These are phyloP conservation scores for Macaria notata DNA, from an alignment of 2,888 invertebrate species.

Conservation along the genomic window DNA sequence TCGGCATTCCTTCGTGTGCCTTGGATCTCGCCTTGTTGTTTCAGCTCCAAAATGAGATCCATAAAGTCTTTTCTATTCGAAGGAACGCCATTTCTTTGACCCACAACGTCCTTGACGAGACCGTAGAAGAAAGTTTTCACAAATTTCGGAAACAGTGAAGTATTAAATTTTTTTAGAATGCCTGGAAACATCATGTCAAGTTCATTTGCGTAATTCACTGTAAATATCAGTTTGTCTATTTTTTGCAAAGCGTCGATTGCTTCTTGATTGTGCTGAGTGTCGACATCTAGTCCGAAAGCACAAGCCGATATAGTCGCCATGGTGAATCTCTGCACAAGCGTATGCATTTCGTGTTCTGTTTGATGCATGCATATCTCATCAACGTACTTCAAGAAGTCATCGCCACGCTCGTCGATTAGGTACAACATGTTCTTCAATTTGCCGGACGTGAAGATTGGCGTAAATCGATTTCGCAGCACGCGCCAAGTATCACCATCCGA, in stretches of 20 bases:
- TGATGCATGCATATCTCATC: constrained; percentile 22
- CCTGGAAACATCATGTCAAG: constrained; percentile 53
- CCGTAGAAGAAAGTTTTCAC: constrained; percentile 40
- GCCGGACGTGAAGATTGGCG: constrained; percentile 56
- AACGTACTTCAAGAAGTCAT: constrained; percentile 43
- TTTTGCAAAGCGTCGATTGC: constrained; percentile 22
- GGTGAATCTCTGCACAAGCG: constrained; percentile 46
- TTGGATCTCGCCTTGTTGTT: constrained; percentile 39
- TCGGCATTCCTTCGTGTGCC: constrained; percentile 28
- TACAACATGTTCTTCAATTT: constrained; percentile 61
- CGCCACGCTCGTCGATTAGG: constrained; percentile 45
- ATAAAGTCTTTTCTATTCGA: constrained; percentile 52
- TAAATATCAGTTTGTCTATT: constrained; percentile 34
- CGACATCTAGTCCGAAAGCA: constrained; percentile 49
- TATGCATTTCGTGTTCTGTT: constrained; percentile 40
- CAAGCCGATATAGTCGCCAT: constrained; percentile 48
- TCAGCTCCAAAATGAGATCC: constrained; percentile 53
- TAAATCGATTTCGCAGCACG: constrained; percentile 48
- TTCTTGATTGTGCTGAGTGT: constrained; percentile 34
- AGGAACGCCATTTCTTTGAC: constrained; percentile 45
- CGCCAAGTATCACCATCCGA: constrained; percentile 54
- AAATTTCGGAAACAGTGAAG: constrained; percentile 37
- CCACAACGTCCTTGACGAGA: constrained; percentile 39
- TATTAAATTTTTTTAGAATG: constrained; percentile 41
- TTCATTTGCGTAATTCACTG: constrained; percentile 32